Base-by-base conservation (phyloP, 2,888 invertebrate species). In the Latheticus oryzae region DNA sequence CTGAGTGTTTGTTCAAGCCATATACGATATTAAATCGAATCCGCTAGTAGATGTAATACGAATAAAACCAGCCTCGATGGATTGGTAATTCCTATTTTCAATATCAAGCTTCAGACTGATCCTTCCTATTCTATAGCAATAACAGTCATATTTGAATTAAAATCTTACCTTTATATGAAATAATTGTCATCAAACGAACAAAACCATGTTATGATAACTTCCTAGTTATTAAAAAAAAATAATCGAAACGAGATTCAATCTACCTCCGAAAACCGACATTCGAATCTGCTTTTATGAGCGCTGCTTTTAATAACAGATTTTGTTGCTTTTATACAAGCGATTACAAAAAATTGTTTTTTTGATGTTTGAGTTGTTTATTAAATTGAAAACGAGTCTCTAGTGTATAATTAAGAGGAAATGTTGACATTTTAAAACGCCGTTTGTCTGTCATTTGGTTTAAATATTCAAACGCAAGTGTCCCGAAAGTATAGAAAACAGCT, bases 21-120 rank as follows among this genome's bases (percentile, higher is more conserved):
- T 53, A 53, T 60, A 50, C 57, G 58, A 58, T 57, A 60, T 58
- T 60, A 57, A 57, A 57, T 50, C 40, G 60, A 38, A 35, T 52
- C 23, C 43, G 35, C 16, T 24, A 26, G 48, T 32, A 43, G 55
- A 52, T 56, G 51, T 28, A 30, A 8, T 43, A 43, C 38, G 52
- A 51, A 54, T 57, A 56, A 47, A 16, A 19, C 11, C 45, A 38
- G n/a, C n/a, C 38, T 9, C 28, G 33, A 37, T 43, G 23, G 7
- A 51, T 23, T 38, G 16, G 26, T 40, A 55, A 52, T 50, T 61
- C 55, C 17, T 52, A 52, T 58, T 55, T 61, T 58, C 58, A 42
- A 50, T 61, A 61, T 58, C 30, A 58, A 43, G 45, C 42, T 60
- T 51, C 56, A 37, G 35, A 47, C 38, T 45, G 8, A 57, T 37